A percentile compares a stretch with the other conserved stretches of the same genome.
These are phyloP conservation scores for Zaprionus lineosus DNA, from an alignment of 2,888 invertebrate species.

Conservation along the genomic window DNA sequence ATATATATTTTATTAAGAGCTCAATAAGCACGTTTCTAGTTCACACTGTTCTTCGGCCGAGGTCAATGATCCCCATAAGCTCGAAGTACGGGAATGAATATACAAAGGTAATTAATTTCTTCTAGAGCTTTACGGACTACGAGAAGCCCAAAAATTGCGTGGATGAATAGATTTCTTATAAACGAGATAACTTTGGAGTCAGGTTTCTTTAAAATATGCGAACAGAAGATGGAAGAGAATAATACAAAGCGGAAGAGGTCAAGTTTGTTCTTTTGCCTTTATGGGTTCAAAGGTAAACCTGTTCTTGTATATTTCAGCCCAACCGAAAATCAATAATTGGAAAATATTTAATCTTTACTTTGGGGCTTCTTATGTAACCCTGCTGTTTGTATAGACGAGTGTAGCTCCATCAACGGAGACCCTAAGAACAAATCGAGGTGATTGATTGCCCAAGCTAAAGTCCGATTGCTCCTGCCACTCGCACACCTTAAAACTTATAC, in stretches of 20 bases:
- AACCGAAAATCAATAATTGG: not conserved
- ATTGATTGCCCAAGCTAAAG: no score
- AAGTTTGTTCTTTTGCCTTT: slow-evolving; percentile 33
- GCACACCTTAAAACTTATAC: no score
- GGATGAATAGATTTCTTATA: slow-evolving; percentile 6
- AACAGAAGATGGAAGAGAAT: slow-evolving; percentile 23
- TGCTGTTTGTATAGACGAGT: no score
- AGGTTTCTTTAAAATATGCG: slow-evolving; percentile 3
- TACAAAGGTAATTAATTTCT: slow-evolving; percentile 29
- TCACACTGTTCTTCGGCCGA: slow-evolving; percentile 34
- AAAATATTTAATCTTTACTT: no score
- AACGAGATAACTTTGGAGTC: slow-evolving; percentile 2
- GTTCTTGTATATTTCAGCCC: no score
- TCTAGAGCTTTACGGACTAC: not conserved
- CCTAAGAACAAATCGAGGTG: no score
- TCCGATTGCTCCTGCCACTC: no score
- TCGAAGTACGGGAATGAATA: slow-evolving; percentile 25
- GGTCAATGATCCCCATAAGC: slow-evolving; percentile 53
- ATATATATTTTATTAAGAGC: not conserved
- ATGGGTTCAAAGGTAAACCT: slow-evolving; percentile 35
- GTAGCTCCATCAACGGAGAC: no score
- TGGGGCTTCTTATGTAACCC: no score
- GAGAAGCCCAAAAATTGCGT: no score
- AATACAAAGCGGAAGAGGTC: slow-evolving; percentile 52
- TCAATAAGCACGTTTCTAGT: not conserved